Evolutionary conservation across 2,113 vertebrate genomes (phyloP).

Genomic region (Spizaetus ornatus): DNA sequence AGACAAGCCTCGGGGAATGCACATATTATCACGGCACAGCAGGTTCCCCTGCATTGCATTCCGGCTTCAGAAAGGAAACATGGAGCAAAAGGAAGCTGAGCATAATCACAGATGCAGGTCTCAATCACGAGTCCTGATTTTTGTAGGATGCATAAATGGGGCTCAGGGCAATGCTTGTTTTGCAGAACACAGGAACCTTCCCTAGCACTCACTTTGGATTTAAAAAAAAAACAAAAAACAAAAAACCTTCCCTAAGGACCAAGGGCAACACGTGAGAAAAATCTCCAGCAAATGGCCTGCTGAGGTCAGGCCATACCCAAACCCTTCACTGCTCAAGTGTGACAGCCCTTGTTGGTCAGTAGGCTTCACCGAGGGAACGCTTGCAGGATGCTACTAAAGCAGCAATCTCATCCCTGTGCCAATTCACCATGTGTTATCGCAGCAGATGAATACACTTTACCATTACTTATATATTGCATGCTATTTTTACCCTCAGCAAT

Average conservation of each 20-base stretch:
- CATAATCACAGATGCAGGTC: neutral
- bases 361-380: neutral
- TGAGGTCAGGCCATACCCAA: neutral
- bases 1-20: neutral
- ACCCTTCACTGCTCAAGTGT: neutral
- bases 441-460: neutral
- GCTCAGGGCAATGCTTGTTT: neutral
- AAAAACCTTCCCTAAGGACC: neutral
- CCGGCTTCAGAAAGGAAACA: neutral
- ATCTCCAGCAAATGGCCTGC: neutral
- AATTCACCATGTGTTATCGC: neutral
- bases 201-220: neutral
- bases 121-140: neutral
- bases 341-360: neutral
- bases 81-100: neutral
- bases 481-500: neutral
- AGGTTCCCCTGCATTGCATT: neutral
- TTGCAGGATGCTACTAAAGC: neutral
- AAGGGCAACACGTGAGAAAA: neutral
- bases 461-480: neutral
- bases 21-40: neutral
- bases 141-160: neutral
- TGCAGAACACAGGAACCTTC: neutral
- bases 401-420: neutral
- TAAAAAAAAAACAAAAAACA: neutral